Evolutionary conservation across 2,888 invertebrate species (phyloP).

Genomic region (Pegoplata infirma): DNA sequence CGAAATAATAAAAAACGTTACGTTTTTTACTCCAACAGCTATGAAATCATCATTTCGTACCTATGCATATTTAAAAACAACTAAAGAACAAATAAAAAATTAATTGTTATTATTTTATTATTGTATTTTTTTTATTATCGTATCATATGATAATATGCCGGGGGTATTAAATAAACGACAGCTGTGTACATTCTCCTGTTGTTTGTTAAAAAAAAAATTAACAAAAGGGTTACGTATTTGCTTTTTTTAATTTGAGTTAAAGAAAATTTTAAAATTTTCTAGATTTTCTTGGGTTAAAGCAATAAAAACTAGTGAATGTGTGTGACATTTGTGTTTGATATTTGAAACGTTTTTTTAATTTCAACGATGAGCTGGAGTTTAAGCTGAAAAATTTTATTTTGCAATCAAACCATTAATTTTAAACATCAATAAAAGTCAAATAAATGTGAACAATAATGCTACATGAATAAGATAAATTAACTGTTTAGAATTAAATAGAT

Average conservation of each 20-base stretch:
- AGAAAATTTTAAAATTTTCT: neutral
- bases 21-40: too few species aligned
- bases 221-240: too few species aligned
- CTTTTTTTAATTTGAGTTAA: neutral
- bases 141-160: constrained; percentile 26
- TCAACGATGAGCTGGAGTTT: neutral
- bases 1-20: too few species aligned
- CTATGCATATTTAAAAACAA: neutral
- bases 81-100: neutral
- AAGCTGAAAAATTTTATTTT: neutral
- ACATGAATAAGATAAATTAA: constrained; percentile 48
- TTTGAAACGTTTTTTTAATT: constrained; percentile 12
- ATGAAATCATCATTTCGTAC: too few species aligned
- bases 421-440: constrained; percentile 48
- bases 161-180: constrained; percentile 13
- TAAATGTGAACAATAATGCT: constrained; percentile 27
- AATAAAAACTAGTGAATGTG: neutral
- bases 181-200: neutral
- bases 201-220: neutral
- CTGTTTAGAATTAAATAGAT: constrained; percentile 33
- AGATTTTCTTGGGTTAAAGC: neutral
- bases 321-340: neutral
- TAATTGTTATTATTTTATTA: neutral
- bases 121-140: neutral
- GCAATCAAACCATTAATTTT: constrained; percentile 36